Percentiles rank a stretch among this genome's conserved stretches.
phyloP scores from a whole-genome alignment of 2,888 invertebrate genomes.

The Caenorhabditis sp. region DNA sequence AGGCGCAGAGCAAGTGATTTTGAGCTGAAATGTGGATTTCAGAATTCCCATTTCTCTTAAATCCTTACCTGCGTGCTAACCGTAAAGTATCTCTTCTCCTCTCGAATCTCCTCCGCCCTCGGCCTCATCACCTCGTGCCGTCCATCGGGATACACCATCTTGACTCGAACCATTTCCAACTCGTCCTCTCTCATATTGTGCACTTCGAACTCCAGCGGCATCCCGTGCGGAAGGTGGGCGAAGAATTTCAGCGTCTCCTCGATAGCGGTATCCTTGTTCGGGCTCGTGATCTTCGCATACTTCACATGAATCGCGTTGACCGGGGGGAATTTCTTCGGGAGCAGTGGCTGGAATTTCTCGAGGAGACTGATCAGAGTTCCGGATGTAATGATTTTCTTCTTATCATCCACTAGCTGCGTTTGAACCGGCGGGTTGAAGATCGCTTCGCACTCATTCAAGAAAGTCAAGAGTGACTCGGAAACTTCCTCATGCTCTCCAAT shows the following conservation, averaged over 20 bases:
- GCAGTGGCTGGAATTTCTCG: constrained; percentile 31
- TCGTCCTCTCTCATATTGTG: constrained; percentile 73
- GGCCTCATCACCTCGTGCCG: constrained; percentile 47
- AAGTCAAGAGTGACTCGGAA: not conserved
- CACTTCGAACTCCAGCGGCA: constrained; percentile 71
- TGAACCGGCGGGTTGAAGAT: not conserved
- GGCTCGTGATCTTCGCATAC: constrained; percentile 72
- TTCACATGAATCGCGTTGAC: constrained; percentile 66
- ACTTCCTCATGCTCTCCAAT: not conserved
- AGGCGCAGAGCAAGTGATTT: constrained; percentile 35
- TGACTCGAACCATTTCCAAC: constrained; percentile 68
- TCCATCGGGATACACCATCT: constrained; percentile 57
- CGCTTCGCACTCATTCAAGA: not conserved
- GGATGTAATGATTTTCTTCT: constrained; percentile 61
- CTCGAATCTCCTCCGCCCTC: constrained; percentile 33
- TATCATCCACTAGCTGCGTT: constrained; percentile 22
- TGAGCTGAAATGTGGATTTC: constrained; percentile 37
- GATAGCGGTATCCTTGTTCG: constrained; percentile 71
- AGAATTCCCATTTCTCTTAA: not conserved
- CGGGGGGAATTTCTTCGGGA: constrained; percentile 62
- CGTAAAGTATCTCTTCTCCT: not conserved
- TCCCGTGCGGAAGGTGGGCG: constrained; percentile 77
- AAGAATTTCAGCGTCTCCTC: constrained; percentile 75
- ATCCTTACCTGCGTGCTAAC: constrained; percentile 43
- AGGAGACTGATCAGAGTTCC: constrained; percentile 34